Percentiles rank a stretch among this genome's conserved stretches.
Conservation (phyloP, 92 coral and sea anemone genomes). For the Epizoanthus ramosus region DNA sequence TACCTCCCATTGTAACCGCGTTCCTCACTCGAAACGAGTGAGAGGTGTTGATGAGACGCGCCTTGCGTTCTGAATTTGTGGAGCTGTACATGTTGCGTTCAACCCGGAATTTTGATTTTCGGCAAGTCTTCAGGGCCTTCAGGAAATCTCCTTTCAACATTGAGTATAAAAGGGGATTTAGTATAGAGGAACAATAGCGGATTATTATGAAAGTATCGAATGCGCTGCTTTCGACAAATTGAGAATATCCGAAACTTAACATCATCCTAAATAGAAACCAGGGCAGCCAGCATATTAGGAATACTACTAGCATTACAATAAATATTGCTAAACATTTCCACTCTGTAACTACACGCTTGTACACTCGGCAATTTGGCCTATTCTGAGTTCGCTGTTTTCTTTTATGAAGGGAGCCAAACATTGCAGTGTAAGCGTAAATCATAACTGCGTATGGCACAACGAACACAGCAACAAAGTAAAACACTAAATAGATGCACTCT, state of each 20-base stretch:
- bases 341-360: not conserved
- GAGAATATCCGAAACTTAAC: not conserved
- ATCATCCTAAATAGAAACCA: not conserved
- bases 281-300: constrained; percentile 35
- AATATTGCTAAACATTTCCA: constrained; percentile 31
- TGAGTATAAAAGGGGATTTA: constrained; percentile 27
- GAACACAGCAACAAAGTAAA: constrained; percentile 9
- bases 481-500: not conserved
- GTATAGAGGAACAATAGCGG: constrained; percentile 6
- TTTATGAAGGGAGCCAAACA: constrained; percentile 18
- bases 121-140: not conserved
- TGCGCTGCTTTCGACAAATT: not conserved
- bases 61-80: not conserved
- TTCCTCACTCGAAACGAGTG: too few relatives aligned
- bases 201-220: not conserved
- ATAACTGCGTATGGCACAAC: constrained; percentile 17
- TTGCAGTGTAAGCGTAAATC: constrained; percentile 20
- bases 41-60: too few relatives aligned
- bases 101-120: not conserved
- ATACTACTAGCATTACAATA: constrained; percentile 14
- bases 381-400: not conserved
- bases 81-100: not conserved
- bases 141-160: constrained; percentile 25
- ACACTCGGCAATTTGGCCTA: not conserved
- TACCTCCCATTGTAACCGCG: too few relatives aligned